Conservation (phyloP, 2,888 invertebrate species). For the Phaonia tiefii region DNA sequence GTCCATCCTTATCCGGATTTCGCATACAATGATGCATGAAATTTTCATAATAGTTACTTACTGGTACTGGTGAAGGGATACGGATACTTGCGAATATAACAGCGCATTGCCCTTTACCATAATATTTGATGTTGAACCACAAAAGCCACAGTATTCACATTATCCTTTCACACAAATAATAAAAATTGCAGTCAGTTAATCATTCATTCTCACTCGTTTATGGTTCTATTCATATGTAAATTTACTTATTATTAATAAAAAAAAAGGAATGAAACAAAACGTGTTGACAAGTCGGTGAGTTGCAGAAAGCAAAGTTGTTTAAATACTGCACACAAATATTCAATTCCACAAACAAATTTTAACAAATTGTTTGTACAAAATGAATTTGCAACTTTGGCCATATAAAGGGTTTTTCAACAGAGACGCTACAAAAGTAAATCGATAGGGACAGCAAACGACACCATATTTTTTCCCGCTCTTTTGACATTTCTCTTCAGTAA, state of each 20-base stretch:
- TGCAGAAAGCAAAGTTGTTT: too few relatives aligned
- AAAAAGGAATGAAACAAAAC: too few relatives aligned
- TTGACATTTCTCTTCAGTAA: too few relatives aligned
- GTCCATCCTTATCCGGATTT: slow-evolving; percentile 14
- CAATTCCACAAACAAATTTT: too few relatives aligned
- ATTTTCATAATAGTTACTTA: slow-evolving; percentile 51
- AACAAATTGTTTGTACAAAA: too few relatives aligned
- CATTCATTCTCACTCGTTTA: slow-evolving; percentile 57
- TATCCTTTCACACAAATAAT: slow-evolving; percentile 42
- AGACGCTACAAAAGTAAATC: too few relatives aligned
- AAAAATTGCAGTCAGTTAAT: slow-evolving; percentile 60
- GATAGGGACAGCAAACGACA: too few relatives aligned
- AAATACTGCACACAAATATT: too few relatives aligned
- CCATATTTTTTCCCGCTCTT: too few relatives aligned
- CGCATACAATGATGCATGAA: slow-evolving; percentile 28
- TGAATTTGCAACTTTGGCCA: too few relatives aligned
- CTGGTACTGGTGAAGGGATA: background rate
- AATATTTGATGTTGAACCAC: slow-evolving; percentile 58
- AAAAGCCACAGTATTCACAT: slow-evolving; percentile 53
- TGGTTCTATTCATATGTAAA: slow-evolving; percentile 63
- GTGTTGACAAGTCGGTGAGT: too few relatives aligned
- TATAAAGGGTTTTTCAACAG: too few relatives aligned
- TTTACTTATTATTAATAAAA: slow-evolving; percentile 60
- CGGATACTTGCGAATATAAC: background rate
- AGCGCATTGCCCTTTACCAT: slow-evolving; percentile 21